Evolutionary conservation across 2,113 vertebrate species (phyloP).

Genomic region (Syngnathus floridae): DNA sequence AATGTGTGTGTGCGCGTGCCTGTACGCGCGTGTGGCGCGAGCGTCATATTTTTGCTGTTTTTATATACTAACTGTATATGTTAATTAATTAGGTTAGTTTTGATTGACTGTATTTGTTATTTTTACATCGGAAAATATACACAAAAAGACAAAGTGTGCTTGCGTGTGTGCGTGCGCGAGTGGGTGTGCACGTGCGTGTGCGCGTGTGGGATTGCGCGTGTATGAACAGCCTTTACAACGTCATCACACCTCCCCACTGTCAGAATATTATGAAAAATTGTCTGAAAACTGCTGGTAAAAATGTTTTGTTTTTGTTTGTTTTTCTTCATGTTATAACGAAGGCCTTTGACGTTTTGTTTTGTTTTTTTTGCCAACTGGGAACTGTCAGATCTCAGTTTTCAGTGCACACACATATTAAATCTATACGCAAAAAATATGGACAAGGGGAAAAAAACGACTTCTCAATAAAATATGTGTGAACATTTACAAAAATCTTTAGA

Average conservation of each 20-base stretch:
- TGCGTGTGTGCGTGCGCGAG: not conserved
- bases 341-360: not conserved
- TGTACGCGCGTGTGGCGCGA: not conserved
- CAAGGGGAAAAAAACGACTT: not conserved
- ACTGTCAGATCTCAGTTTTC: constrained; percentile 18
- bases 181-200: not conserved
- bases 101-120: not conserved
- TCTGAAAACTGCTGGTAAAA: not conserved
- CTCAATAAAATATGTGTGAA: constrained; percentile 4
- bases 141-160: not conserved
- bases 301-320: not conserved
- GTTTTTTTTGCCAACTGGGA: not conserved
- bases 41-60: not conserved
- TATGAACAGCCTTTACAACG: constrained; percentile 6
- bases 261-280: constrained; percentile 19
- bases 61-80: not conserved
- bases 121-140: not conserved
- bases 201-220: not conserved
- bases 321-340: not conserved
- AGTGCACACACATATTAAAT: not conserved
- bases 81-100: not conserved
- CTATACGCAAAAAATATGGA: not conserved
- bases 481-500: not conserved
- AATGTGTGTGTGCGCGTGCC: not conserved
- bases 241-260: constrained; percentile 27